phyloP scores from a whole-genome alignment of 2,888 invertebrate genomes.

The Nephrotoma guestfalica region DNA sequence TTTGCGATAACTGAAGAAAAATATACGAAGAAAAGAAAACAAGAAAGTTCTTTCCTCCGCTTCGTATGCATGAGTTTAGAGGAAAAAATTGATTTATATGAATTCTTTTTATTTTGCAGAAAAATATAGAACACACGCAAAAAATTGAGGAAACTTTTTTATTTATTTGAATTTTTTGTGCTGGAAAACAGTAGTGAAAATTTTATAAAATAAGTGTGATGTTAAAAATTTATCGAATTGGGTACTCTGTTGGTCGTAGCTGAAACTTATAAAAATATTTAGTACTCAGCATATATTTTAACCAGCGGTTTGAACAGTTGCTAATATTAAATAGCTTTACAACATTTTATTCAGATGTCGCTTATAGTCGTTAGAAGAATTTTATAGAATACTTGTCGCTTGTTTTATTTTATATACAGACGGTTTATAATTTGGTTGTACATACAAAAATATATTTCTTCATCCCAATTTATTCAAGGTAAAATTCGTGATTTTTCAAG shows the following conservation, averaged over 20 bases:
- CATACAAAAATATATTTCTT: too few relatives aligned
- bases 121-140: not conserved
- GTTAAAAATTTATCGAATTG: too few relatives aligned
- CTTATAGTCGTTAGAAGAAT: not conserved
- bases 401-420: too few relatives aligned
- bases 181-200: not conserved
- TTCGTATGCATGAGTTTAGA: not conserved
- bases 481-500: too few relatives aligned
- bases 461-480: too few relatives aligned
- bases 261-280: not conserved
- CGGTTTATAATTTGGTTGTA: too few relatives aligned
- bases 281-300: not conserved
- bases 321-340: not conserved
- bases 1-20: not conserved
- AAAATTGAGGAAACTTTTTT: not conserved
- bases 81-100: not conserved
- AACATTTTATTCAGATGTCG: not conserved
- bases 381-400: too few relatives aligned
- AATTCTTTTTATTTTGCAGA: not conserved
- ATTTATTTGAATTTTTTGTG: not conserved
- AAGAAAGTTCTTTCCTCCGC: not conserved
- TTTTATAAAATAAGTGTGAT: not conserved
- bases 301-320: not conserved
- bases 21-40: not conserved
- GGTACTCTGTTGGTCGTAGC: not conserved